Evolutionary conservation across 2,113 vertebrate species (phyloP).

Genomic region (Pomatorhinus ruficollis): DNA sequence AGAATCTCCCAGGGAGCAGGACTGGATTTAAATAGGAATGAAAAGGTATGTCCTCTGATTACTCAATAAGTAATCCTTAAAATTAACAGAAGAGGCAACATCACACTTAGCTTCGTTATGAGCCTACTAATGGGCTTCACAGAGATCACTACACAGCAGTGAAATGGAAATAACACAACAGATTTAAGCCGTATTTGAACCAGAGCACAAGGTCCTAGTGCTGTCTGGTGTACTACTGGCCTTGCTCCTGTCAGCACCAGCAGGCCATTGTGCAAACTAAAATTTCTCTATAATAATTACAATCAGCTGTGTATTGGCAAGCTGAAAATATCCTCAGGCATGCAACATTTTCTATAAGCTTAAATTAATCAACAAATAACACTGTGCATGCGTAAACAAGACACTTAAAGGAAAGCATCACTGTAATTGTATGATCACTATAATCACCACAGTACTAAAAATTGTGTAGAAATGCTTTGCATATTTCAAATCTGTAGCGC

Average conservation of each 20-base stretch:
- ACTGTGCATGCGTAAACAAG: neutral
- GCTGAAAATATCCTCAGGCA: neutral
- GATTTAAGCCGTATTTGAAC: neutral
- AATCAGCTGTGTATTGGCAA: neutral
- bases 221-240: neutral
- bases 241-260: neutral
- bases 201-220: neutral
- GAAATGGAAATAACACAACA: neutral
- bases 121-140: neutral
- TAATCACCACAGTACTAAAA: neutral
- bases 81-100: neutral
- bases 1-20: neutral
- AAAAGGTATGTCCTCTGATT: neutral
- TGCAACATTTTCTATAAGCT: neutral
- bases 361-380: neutral
- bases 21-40: neutral
- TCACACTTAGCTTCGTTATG: neutral
- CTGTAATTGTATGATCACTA: neutral
- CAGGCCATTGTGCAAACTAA: neutral
- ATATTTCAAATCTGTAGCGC: neutral
- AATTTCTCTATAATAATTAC: neutral
- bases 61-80: neutral
- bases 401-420: neutral
- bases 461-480: neutral
- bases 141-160: neutral